These are phyloP conservation scores for Halcyon senegalensis DNA, from an alignment of 2,113 vertebrate genomes.

Conservation along the genomic window DNA sequence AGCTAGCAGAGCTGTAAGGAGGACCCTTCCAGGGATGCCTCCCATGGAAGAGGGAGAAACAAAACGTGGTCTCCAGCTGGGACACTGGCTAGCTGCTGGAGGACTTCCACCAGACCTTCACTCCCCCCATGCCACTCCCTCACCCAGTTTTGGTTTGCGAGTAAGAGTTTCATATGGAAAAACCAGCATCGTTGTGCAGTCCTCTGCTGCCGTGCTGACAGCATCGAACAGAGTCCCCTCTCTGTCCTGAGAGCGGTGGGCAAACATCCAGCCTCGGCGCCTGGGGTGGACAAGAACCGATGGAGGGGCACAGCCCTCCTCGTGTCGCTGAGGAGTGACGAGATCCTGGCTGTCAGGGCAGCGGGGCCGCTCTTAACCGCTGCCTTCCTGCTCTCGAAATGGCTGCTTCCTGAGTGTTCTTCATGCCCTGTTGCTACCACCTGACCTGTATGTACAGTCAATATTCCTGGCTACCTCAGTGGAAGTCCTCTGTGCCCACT, in stretches of 20 bases:
- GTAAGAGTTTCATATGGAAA: not conserved
- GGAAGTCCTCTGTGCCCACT: not conserved
- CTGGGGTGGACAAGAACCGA: fast-evolving
- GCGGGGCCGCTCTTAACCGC: not conserved
- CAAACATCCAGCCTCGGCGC: not conserved
- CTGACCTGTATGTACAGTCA: not conserved
- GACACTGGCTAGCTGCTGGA: not conserved
- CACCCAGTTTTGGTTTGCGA: not conserved
- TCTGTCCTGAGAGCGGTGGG: not conserved
- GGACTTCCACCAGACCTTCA: not conserved
- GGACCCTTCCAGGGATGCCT: not conserved
- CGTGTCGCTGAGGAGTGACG: not conserved
- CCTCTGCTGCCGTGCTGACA: not conserved
- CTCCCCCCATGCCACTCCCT: not conserved
- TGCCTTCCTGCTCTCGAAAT: not conserved
- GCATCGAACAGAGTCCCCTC: not conserved
- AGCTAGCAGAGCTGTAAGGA: not conserved
- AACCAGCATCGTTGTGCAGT: fast-evolving
- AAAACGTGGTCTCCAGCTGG: not conserved
- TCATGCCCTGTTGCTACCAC: not conserved
- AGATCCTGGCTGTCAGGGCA: not conserved
- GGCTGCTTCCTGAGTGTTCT: not conserved
- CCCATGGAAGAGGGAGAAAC: not conserved
- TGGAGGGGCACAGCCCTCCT: not conserved
- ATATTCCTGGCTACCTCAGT: not conserved